Conservation (phyloP, 2,888 invertebrate species). For the Oxystoma pomonae region DNA sequence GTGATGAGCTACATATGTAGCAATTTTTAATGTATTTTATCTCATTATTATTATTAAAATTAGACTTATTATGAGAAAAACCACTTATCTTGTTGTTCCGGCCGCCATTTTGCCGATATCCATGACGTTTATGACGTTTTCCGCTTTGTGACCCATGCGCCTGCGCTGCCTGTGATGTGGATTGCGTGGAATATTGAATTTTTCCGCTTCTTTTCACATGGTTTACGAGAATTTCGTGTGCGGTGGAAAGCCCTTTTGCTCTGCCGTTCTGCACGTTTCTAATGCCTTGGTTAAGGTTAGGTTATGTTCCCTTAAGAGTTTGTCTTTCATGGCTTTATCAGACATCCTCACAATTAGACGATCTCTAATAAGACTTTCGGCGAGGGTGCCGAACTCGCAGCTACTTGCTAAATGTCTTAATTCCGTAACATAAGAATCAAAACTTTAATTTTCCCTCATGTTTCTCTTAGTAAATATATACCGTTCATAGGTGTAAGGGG, state of each 20-base stretch:
- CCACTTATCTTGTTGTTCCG: too few species aligned
- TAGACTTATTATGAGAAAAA: too few species aligned
- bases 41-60: background rate
- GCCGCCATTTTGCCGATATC: background rate
- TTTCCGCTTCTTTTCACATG: background rate
- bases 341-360: slow-evolving; percentile 21
- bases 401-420: slow-evolving; percentile 10
- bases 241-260: background rate
- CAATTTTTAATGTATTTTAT: slow-evolving; percentile 1
- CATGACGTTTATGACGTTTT: background rate
- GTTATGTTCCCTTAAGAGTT: slow-evolving; percentile 14
- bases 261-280: slow-evolving; percentile 12
- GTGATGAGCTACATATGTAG: background rate
- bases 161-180: background rate
- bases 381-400: slow-evolving; percentile 22
- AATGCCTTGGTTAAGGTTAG: slow-evolving; percentile 13
- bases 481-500: slow-evolving; percentile 11
- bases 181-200: background rate
- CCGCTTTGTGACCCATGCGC: too few species aligned
- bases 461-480: slow-evolving; percentile 9
- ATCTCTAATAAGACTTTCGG: slow-evolving; percentile 26
- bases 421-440: slow-evolving; percentile 12
- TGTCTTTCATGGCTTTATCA: slow-evolving; percentile 15
- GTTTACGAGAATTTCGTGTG: background rate
- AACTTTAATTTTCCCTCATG: slow-evolving; percentile 1